Evolutionary conservation across 2,797 vertebrate species (phyloP).

Genomic region (Tiaroga cobitis): DNA sequence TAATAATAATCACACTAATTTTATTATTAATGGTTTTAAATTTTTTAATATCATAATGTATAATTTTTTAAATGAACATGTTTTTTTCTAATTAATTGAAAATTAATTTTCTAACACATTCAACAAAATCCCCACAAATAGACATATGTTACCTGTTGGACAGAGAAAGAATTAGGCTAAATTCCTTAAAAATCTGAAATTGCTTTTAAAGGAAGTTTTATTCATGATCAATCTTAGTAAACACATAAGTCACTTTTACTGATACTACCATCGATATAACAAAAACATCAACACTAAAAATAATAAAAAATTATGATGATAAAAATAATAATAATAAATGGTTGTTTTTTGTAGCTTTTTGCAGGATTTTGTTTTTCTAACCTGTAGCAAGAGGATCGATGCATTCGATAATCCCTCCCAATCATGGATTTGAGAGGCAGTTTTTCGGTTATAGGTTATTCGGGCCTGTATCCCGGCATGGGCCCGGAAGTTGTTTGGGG

Average conservation of each 20-base stretch:
- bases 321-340: background rate
- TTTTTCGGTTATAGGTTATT: constrained; percentile 66
- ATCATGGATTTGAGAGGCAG: constrained; percentile 68
- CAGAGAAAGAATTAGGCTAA: background rate
- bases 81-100: background rate
- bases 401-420: constrained; percentile 72
- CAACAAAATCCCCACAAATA: background rate
- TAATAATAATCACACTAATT: background rate
- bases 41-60: background rate
- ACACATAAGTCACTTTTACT: background rate
- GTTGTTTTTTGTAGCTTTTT: background rate
- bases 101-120: background rate
- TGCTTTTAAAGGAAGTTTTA: background rate
- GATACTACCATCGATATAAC: background rate
- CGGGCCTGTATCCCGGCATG: constrained; percentile 80
- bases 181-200: background rate
- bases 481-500: constrained; percentile 85
- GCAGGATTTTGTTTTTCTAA: background rate
- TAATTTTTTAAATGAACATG: background rate
- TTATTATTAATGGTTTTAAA: background rate
- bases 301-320: background rate
- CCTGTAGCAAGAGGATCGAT: constrained; percentile 71
- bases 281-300: background rate
- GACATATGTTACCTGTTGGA: no score
- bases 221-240: background rate